A percentile compares a stretch with the other conserved stretches of the same genome.
phyloP scores from a whole-genome alignment of 2,888 invertebrate genomes.

The Eupithecia insigniata region DNA sequence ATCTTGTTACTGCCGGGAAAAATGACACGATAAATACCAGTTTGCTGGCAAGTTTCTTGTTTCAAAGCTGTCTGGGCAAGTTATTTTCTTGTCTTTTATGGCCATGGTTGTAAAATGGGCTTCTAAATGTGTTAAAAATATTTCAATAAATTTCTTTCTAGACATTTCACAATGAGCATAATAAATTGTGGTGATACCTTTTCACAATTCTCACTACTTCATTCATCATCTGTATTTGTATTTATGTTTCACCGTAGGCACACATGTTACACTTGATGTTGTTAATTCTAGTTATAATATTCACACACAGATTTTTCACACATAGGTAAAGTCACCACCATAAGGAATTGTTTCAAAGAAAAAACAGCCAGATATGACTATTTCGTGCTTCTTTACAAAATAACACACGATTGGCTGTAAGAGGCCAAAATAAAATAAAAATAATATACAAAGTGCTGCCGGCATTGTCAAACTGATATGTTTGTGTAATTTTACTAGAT shows the following conservation, averaged over 20 bases:
- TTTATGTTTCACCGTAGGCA: no score
- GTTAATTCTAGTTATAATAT: no score
- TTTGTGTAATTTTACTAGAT: background rate
- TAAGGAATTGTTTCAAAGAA: no score
- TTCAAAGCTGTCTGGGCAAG: conserved; percentile 16
- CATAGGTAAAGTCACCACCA: no score
- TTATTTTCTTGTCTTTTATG: conserved; percentile 13
- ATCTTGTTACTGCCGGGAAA: conserved; percentile 46
- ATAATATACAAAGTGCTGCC: no score
- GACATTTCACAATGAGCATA: background rate
- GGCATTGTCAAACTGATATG: no score
- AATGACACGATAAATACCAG: conserved; percentile 32
- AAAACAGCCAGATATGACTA: no score
- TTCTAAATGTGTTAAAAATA: background rate
- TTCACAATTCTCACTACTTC: background rate
- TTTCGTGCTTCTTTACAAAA: no score
- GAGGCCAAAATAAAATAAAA: no score
- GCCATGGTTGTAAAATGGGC: background rate
- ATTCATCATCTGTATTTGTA: background rate
- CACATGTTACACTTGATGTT: no score
- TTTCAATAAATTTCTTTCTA: background rate
- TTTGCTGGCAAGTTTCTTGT: conserved; percentile 24
- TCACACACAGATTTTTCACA: no score
- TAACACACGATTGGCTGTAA: no score
- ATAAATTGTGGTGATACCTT: background rate